Percentiles rank a stretch among this genome's conserved stretches.
Conservation (phyloP, 2,797 vertebrate genomes). For the Sebastes iracundus region DNA sequence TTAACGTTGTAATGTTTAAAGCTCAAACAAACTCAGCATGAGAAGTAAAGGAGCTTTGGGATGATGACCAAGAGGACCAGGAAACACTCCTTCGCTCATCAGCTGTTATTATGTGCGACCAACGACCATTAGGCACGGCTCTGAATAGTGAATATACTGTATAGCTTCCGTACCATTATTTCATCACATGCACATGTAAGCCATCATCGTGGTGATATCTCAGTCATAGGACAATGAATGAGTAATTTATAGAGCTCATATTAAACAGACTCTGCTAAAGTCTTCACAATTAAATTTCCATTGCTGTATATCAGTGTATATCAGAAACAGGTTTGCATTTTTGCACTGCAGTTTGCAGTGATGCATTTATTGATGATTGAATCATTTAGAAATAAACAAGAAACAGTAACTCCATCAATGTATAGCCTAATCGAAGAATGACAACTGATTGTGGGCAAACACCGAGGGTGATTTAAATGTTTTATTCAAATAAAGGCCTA, state of each 20-base stretch:
- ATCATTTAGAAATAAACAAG: background rate
- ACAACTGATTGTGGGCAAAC: background rate
- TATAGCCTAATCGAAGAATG: background rate
- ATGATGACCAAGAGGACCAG: background rate
- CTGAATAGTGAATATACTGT: background rate
- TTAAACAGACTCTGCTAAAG: too few species aligned
- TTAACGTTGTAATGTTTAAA: background rate
- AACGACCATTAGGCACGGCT: background rate
- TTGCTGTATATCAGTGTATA: too few species aligned
- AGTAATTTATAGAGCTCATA: background rate
- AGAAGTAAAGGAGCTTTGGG: too few species aligned
- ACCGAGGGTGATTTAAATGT: too few species aligned
- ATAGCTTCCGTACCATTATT: background rate
- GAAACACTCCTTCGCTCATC: background rate
- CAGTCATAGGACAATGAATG: too few species aligned
- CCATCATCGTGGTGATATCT: background rate
- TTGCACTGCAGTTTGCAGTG: background rate
- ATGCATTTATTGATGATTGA: background rate
- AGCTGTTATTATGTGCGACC: background rate
- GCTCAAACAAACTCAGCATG: too few species aligned
- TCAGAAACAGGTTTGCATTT: too few species aligned
- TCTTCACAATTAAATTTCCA: too few species aligned
- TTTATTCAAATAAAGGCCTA: too few species aligned
- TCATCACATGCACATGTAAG: background rate
- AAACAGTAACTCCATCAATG: background rate